Percentiles rank a stretch among this genome's conserved stretches.
Conservation (phyloP, 2,888 invertebrate species). For the Latrodectus hesperus region DNA sequence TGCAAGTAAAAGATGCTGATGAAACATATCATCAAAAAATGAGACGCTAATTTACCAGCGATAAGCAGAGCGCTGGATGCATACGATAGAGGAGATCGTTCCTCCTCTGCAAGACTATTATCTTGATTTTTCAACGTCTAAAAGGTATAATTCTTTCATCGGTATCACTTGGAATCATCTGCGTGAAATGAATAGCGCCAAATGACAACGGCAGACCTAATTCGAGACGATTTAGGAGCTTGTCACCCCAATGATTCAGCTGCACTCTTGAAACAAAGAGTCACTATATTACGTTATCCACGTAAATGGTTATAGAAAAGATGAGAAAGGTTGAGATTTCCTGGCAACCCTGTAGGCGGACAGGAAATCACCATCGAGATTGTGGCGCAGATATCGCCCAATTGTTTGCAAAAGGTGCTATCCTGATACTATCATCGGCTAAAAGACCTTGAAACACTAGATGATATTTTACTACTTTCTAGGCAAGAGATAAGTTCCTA, state of each 20-base stretch:
- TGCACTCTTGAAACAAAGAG: slow-evolving; percentile 49
- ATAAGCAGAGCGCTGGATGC: too few species aligned
- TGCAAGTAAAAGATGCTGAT: too few species aligned
- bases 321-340: slow-evolving; percentile 10
- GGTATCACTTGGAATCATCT: neutral
- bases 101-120: neutral
- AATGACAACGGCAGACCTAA: neutral
- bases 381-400: slow-evolving; percentile 29
- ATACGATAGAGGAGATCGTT: too few species aligned
- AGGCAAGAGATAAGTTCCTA: slow-evolving; percentile 11
- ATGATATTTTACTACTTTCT: slow-evolving; percentile 58
- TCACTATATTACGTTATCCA: slow-evolving; percentile 48
- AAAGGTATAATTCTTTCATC: neutral
- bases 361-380: slow-evolving; percentile 64
- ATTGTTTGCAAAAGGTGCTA: slow-evolving; percentile 64
- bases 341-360: slow-evolving; percentile 57
- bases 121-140: neutral
- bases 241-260: slow-evolving; percentile 8
- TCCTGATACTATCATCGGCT: slow-evolving; percentile 66
- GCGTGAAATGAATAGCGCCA: slow-evolving; percentile 18
- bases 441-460: slow-evolving; percentile 63
- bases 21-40: too few species aligned
- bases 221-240: slow-evolving; percentile 26
- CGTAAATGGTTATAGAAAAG: slow-evolving; percentile 10
- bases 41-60: too few species aligned